These are phyloP conservation scores for Adelognathus sp. DNA, from an alignment of 2,888 invertebrate species.

Conservation along the genomic window DNA sequence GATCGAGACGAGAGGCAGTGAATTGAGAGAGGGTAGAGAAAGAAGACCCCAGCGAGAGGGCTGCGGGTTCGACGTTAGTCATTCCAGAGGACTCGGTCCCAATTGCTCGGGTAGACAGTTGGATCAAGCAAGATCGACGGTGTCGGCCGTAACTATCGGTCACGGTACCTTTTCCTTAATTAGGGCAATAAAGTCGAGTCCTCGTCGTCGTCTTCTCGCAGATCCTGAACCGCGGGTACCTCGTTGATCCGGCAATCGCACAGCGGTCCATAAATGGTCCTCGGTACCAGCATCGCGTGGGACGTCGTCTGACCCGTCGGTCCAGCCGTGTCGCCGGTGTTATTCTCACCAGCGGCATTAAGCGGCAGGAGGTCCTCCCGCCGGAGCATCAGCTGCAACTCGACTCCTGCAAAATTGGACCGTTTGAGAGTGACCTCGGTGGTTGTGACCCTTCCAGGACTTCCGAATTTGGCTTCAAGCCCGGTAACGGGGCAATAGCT, in stretches of 20 bases:
- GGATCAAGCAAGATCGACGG: conserved; percentile 10
- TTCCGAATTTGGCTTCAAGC: no score
- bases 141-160: neutral
- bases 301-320: conserved; percentile 63
- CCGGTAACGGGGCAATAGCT: neutral
- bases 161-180: conserved; percentile 31
- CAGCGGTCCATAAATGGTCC: conserved; percentile 69
- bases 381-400: neutral
- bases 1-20: conserved; percentile 16
- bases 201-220: neutral
- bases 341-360: conserved; percentile 16
- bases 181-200: conserved; percentile 37
- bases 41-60: conserved; percentile 7
- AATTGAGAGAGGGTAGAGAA: conserved; percentile 6
- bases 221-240: conserved; percentile 12
- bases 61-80: conserved; percentile 13
- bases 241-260: neutral
- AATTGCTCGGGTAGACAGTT: conserved; percentile 1
- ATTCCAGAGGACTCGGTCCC: neutral
- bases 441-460: neutral
- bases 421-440: neutral
- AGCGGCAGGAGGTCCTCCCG: neutral
- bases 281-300: conserved; percentile 65
- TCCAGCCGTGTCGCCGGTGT: conserved; percentile 10
- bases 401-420: neutral